These are phyloP conservation scores for Trichonephila inaurata DNA, from an alignment of 1,140 invertebrate genomes.

Conservation along the genomic window DNA sequence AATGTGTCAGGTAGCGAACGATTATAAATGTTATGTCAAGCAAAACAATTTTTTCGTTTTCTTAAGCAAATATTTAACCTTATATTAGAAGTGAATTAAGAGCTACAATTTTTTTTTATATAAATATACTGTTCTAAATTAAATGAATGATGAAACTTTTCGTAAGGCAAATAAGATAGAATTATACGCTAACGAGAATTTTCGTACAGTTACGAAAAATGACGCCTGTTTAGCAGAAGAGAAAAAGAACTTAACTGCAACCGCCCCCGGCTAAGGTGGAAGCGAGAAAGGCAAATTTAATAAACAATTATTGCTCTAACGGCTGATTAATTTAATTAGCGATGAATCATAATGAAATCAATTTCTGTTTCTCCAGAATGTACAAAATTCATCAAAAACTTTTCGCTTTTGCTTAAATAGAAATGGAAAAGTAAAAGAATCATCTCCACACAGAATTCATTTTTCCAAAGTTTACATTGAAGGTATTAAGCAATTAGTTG, in stretches of 20 bases:
- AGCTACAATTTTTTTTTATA: no score
- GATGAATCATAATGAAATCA: slow-evolving; percentile 50
- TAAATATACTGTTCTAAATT: neutral
- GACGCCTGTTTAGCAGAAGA: neutral
- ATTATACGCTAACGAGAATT: neutral
- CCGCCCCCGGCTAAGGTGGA: neutral
- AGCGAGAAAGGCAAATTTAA: slow-evolving; percentile 46
- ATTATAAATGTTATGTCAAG: no score
- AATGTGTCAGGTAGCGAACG: no score
- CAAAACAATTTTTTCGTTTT: no score
- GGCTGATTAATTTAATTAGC: slow-evolving; percentile 49
- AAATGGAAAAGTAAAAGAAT: neutral
- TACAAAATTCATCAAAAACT: slow-evolving; percentile 45
- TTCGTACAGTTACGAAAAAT: neutral
- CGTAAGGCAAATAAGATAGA: neutral
- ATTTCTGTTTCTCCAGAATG: neutral
- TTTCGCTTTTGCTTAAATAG: neutral
- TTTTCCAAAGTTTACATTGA: slow-evolving; percentile 66
- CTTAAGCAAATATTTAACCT: no score
- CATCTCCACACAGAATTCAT: neutral
- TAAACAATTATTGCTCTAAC: slow-evolving; percentile 59
- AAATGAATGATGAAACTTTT: neutral
- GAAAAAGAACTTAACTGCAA: neutral
- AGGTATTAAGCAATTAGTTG: slow-evolving; percentile 68
- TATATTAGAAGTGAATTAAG: no score